phyloP scores from a whole-genome alignment of 2,888 invertebrate genomes.

The Amphipyra tragopoginis region DNA sequence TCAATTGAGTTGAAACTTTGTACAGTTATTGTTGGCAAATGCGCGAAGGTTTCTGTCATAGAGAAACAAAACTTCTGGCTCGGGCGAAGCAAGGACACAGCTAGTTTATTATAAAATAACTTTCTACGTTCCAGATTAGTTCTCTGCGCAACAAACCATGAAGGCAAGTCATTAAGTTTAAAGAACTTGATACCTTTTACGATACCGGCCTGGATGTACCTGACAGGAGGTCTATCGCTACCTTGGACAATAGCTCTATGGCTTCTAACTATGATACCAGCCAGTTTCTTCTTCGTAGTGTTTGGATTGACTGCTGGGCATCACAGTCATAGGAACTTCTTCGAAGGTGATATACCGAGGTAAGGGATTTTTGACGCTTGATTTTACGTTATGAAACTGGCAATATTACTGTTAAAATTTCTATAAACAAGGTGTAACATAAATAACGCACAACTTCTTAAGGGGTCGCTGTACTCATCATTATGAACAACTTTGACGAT shows the following conservation, averaged over 20 bases:
- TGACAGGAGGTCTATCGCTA: constrained; percentile 73
- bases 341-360: constrained; percentile 94
- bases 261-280: constrained; percentile 84
- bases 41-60: no score
- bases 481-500: no score
- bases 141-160: constrained; percentile 60
- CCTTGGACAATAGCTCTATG: constrained; percentile 85
- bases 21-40: no score
- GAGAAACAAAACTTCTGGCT: no score
- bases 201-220: constrained; percentile 83
- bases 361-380: constrained; percentile 62
- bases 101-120: no score
- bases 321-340: constrained; percentile 94
- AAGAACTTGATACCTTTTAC: constrained; percentile 72
- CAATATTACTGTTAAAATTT: no score
- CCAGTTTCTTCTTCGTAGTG: constrained; percentile 91
- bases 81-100: no score
- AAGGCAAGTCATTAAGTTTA: constrained; percentile 72
- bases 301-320: constrained; percentile 95
- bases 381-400: not conserved
- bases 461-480: no score
- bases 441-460: no score
- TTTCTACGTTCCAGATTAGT: constrained; percentile 64
- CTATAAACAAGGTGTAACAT: no score
- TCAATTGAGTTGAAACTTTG: no score